Evolutionary conservation across 2,888 invertebrate genomes (phyloP).

Genomic region (Lobophora halterata): DNA sequence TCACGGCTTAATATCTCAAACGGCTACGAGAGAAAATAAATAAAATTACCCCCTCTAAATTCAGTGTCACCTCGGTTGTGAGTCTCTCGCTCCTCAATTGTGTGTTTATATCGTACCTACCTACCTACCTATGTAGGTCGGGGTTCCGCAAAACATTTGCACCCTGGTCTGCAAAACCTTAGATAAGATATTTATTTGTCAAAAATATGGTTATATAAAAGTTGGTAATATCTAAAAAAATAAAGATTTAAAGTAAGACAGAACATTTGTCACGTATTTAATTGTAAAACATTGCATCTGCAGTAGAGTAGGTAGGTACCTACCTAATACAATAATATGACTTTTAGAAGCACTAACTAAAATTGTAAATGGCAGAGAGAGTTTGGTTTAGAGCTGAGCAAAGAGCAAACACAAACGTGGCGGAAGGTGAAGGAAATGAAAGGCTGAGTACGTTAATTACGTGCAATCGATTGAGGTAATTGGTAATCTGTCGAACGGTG

Average conservation of each 20-base stretch:
- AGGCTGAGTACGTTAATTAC: constrained; percentile 56
- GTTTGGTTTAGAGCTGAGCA: too few species aligned
- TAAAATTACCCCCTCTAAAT: constrained; percentile 57
- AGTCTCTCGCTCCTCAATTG: constrained; percentile 56
- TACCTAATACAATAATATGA: too few species aligned
- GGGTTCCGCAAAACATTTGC: too few species aligned
- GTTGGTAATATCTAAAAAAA: too few species aligned
- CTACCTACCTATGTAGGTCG: too few species aligned
- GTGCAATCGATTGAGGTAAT: constrained; percentile 62
- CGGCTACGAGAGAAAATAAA: constrained; percentile 40
- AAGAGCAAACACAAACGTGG: constrained; percentile 12
- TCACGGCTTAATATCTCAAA: constrained; percentile 40
- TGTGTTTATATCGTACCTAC: constrained; percentile 59
- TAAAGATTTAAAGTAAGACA: too few species aligned
- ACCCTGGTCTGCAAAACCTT: constrained; percentile 56
- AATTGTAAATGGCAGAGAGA: too few species aligned
- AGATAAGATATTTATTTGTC: too few species aligned
- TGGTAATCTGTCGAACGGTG: constrained; percentile 53
- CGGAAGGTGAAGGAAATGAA: constrained; percentile 58
- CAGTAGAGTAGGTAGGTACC: too few species aligned
- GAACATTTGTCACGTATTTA: too few species aligned
- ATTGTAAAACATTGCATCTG: too few species aligned
- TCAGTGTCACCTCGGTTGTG: constrained; percentile 46
- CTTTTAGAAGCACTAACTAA: constrained; percentile 1
- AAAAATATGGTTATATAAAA: too few species aligned